Evolutionary conservation across 2,797 vertebrate species (phyloP), one percentile per base, ranked within the genome.

Genomic region (Petrocephalus schoutedeni): DNA sequence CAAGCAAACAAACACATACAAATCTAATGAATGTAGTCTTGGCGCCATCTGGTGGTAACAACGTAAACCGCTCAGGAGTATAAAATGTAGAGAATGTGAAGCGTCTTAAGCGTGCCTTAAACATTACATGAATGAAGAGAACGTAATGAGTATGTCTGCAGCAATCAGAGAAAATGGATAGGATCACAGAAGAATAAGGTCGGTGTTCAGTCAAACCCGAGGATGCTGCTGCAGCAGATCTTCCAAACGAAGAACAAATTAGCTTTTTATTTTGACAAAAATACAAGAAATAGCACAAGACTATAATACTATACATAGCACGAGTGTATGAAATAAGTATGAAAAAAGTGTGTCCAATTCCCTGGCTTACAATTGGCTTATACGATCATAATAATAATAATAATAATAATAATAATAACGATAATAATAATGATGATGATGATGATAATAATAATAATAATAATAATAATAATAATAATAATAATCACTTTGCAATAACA

Each of bases 21-120:
- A 4, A 71, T 45, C 36, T 45, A 77, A 77, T 64, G 5, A 14
- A 28, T 89, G 82, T 58, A 41, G 21, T 91, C 87, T 91, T 88
- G 91, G n/a, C 87, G 86, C 91, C 91, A 93, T 86, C 94, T 93
- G 90, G 92, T 92, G 94, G 92, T 89, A 2, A 0, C 88, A 88
- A 12, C 2, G 0, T 56, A 77, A 41, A 86, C 21, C 28, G 6
- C 16, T n/a, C 57, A 21, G 3, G 21, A 19, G 8, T 10, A 58
- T 4, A 1, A 53, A 53, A 54, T 53, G 82, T 4, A 12, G 0
- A 10, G 53, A 84, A 67, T 28, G n/a, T 28, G n/a, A 23, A 67
- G 23, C n/a, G 61, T 28, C 61, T n/a, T 6, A 67, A 21, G 28
- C 82, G 23, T 54, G 51, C 9, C 80, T 51, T 23, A 3, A 10